Conservation (phyloP, 2,888 invertebrate genomes). For the Gasteruption jaculator region DNA sequence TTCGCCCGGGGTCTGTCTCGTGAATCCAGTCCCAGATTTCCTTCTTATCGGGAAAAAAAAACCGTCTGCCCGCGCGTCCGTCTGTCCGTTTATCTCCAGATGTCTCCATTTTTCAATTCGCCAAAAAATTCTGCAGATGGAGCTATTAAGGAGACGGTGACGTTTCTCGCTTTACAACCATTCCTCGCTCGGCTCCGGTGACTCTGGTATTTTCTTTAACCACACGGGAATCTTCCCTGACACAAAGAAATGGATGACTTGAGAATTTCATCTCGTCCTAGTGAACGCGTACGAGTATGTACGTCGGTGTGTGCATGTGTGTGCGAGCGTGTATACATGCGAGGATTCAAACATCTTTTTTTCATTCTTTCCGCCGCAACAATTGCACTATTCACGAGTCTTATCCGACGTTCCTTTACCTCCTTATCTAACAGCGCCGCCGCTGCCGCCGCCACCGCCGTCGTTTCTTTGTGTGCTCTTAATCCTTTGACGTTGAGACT, state of each 20-base stretch:
- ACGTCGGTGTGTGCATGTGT: no score
- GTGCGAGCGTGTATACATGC: no score
- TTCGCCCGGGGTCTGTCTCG: no score
- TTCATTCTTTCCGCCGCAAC: conserved; percentile 14
- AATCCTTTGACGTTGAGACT: conserved; percentile 9
- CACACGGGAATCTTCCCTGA: conserved; percentile 37
- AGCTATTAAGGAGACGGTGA: no score
- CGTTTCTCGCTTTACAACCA: no score
- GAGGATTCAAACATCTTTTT: no score
- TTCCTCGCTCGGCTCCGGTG: conserved; percentile 15
- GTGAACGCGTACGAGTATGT: no score
- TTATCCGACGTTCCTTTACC: conserved; percentile 24
- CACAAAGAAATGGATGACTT: conserved; percentile 41
- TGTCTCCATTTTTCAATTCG: conserved; percentile 16
- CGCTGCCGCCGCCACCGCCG: background rate
- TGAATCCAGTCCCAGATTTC: no score
- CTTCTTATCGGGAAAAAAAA: no score
- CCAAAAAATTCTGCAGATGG: no score
- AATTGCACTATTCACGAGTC: conserved; percentile 16
- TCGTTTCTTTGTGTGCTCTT: conserved; percentile 1
- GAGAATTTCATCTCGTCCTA: conserved; percentile 38
- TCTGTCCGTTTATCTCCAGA: conserved; percentile 5
- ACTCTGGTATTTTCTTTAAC: conserved; percentile 28
- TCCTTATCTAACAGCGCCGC: conserved; percentile 3
- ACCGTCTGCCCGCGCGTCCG: background rate